Base-by-base conservation (phyloP, 2,113 vertebrate genomes). In the Myotis davidii region DNA sequence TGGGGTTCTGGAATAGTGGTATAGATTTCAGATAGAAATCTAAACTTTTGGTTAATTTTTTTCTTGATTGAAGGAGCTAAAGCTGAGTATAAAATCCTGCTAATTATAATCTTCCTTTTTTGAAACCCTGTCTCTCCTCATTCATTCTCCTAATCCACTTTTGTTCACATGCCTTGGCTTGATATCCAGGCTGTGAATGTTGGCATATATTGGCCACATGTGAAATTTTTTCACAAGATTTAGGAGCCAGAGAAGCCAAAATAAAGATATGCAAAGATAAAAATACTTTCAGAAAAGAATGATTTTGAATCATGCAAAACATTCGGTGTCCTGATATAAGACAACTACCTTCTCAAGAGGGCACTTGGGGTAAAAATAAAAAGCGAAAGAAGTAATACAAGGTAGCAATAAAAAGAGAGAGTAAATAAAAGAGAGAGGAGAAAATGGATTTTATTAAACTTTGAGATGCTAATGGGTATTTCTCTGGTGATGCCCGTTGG, bases 251-350 rank as follows among this genome's bases (percentile, higher is more conserved):
- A 65, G 56, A 89, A 91, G 27, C 67, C 91, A 94, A 91, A 91
- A 87, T 69, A 27, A 12, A 96, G 61, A 94, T 79, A 96, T 78
- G 14, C 37, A 92, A 92, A 94, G n/a, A 20, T 90, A 98, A 97
- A 97, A 97, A 96, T 96, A 96, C 90, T 93, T 94, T 93, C 69
- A 91, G 69, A 70, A 94, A 96, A 90, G 34, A 87, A 74, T 85
- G 23, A 32, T 96, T 94, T 93, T 96, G 56, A 92, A 91, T 73
- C 78, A 85, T 52, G 20, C 14, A 92, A 6, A 6, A 65, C 83
- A 73, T 91, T 73, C 94, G 1, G 0, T 67, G 11, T 91, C 76
- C 54, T 95, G 88, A 87, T 94, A 67, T 95, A 91, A 78, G 92
- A 88, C 72, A 92, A 50, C 25, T 92, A 50, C 56, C n/a, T 77